Evolutionary conservation across 1,140 invertebrate species (phyloP).

Genomic region (Macrocentrus cingulum): DNA sequence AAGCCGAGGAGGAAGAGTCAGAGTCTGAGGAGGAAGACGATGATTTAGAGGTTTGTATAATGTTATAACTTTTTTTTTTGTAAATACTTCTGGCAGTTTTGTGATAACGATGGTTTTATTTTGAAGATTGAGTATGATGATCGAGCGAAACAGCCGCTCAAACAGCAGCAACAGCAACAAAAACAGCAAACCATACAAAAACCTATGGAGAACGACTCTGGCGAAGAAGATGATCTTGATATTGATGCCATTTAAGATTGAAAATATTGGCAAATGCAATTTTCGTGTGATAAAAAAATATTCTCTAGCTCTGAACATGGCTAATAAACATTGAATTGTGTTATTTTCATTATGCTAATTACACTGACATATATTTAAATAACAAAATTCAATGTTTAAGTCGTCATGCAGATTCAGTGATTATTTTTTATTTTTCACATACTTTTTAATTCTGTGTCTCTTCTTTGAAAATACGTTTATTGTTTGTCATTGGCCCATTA

Average conservation of each 20-base stretch:
- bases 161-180: conserved; percentile 68
- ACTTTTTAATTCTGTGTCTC: too few relatives aligned
- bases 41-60: conserved; percentile 61
- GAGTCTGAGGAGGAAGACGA: conserved; percentile 72
- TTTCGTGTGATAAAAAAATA: conserved; percentile 11
- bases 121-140: conserved; percentile 84
- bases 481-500: too few relatives aligned
- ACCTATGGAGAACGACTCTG: conserved; percentile 63
- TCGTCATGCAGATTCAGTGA: too few relatives aligned
- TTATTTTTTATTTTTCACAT: too few relatives aligned
- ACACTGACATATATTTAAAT: too few relatives aligned
- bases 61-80: conserved; percentile 14
- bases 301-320: too few relatives aligned
- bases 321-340: too few relatives aligned
- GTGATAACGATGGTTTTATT: conserved; percentile 2
- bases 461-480: too few relatives aligned
- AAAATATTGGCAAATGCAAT: conserved; percentile 19
- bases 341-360: too few relatives aligned
- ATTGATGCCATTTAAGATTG: conserved; percentile 86
- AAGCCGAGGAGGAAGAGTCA: conserved; percentile 92
- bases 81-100: neutral
- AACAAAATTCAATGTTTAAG: too few relatives aligned
- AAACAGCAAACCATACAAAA: conserved; percentile 53
- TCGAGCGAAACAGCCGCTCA: conserved; percentile 73
- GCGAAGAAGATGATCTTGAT: conserved; percentile 80